phyloP scores from a whole-genome alignment of 2,797 vertebrate genomes.

The Otolemur crassicaudatus region DNA sequence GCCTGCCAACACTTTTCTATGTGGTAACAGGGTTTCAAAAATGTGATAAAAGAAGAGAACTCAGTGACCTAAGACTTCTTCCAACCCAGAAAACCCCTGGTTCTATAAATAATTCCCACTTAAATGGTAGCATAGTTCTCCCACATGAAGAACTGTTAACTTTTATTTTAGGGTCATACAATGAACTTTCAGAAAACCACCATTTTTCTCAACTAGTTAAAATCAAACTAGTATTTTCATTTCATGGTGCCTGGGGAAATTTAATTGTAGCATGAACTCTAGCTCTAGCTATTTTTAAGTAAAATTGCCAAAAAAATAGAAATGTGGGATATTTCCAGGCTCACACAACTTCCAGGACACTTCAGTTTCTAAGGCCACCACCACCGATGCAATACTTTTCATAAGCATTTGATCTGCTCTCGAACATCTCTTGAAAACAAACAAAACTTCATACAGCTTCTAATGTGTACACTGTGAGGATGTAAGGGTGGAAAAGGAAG shows the following conservation, averaged over 20 bases:
- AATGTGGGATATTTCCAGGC: conserved; percentile 74
- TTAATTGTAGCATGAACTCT: conserved; percentile 78
- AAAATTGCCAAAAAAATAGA: conserved; percentile 81
- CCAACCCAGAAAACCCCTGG: conserved; percentile 10
- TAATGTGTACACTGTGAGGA: conserved; percentile 25
- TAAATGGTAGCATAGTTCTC: conserved; percentile 1
- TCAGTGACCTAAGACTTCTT: conserved; percentile 16
- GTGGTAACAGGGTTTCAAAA: background rate
- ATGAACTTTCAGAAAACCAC: conserved; percentile 68
- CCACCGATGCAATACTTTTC: conserved; percentile 56
- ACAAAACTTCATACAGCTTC: conserved; percentile 65
- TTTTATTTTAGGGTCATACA: conserved; percentile 59
- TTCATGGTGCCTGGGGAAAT: conserved; percentile 74
- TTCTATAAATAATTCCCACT: conserved; percentile 52
- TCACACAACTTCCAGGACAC: conserved; percentile 71
- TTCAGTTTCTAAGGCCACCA: conserved; percentile 59
- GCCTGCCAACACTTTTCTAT: background rate
- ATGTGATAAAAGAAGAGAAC: conserved; percentile 16
- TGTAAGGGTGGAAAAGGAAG: conserved; percentile 5
- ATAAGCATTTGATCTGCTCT: conserved; percentile 71
- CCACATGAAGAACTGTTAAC: background rate
- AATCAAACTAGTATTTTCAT: conserved; percentile 77
- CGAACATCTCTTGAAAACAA: conserved; percentile 77
- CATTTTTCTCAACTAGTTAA: conserved; percentile 76
- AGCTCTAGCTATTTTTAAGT: conserved; percentile 72